These are phyloP conservation scores for Tenthredo distinguenda DNA, from an alignment of 2,888 invertebrate genomes.

Conservation along the genomic window DNA sequence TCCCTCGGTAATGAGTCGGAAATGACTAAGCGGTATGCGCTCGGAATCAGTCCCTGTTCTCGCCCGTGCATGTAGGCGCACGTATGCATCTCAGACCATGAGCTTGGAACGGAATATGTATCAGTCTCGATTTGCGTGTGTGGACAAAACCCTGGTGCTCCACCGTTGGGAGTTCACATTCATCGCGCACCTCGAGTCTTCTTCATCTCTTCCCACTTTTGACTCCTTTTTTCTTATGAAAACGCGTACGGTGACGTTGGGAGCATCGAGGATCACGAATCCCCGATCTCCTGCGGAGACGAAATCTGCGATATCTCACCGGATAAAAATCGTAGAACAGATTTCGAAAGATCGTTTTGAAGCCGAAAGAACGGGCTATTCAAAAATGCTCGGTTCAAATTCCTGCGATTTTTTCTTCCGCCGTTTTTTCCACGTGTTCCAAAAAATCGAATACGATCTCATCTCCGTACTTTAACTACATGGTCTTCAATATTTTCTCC, in stretches of 20 bases:
- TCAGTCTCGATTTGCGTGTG: background rate
- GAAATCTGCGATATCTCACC: no score
- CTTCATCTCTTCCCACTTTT: background rate
- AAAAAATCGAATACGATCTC: no score
- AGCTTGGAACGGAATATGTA: slow-evolving; percentile 6
- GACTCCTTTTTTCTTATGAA: background rate
- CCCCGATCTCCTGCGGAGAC: no score
- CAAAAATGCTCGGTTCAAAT: background rate
- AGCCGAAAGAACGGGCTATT: no score
- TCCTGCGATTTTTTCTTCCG: no score
- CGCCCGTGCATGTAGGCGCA: background rate
- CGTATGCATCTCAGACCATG: background rate
- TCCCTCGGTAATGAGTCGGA: slow-evolving; percentile 48
- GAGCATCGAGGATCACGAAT: no score
- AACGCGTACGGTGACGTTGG: no score
- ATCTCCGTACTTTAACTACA: no score
- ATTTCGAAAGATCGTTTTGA: no score
- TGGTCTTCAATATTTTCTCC: no score
- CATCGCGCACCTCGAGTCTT: background rate
- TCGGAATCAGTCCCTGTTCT: background rate
- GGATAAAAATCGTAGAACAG: no score
- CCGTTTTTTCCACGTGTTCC: no score
- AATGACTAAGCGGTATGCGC: slow-evolving; percentile 50
- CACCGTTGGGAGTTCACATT: background rate
- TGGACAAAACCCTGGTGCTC: background rate